These are phyloP conservation scores for Cacatua alba DNA, from an alignment of 2,113 vertebrate species.

Conservation along the genomic window DNA sequence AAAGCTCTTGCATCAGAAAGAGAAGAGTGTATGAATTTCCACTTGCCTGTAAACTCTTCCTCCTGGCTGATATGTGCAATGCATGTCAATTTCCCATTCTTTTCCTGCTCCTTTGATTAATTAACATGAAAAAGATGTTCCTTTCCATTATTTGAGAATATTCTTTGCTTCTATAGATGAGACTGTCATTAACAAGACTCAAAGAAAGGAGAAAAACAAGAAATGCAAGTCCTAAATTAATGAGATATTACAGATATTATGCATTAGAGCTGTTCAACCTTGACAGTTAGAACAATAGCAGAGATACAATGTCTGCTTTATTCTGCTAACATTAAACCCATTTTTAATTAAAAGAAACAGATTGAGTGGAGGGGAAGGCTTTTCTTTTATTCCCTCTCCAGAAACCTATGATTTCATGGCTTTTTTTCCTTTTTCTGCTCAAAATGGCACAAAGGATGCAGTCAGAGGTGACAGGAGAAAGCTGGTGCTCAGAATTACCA, in stretches of 20 bases:
- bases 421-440: not conserved
- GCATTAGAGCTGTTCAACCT: not conserved
- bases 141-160: not conserved
- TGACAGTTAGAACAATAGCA: not conserved
- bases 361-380: not conserved
- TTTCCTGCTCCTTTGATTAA: not conserved
- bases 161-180: not conserved
- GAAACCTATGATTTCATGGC: not conserved
- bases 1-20: not conserved
- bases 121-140: not conserved
- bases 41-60: not conserved
- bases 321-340: not conserved
- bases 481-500: not conserved
- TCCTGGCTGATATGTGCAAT: not conserved
- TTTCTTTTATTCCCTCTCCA: not conserved
- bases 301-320: not conserved
- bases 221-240: not conserved
- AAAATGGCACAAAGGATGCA: not conserved
- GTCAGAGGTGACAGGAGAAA: not conserved
- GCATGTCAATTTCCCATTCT: not conserved
- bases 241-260: not conserved
- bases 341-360: not conserved
- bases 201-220: not conserved
- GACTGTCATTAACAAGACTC: not conserved
- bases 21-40: not conserved